A percentile compares a stretch with the other conserved stretches of the same genome.
These are phyloP conservation scores for Pachliopta kotzebuea DNA, from an alignment of 2,888 invertebrate species.

Conservation along the genomic window DNA sequence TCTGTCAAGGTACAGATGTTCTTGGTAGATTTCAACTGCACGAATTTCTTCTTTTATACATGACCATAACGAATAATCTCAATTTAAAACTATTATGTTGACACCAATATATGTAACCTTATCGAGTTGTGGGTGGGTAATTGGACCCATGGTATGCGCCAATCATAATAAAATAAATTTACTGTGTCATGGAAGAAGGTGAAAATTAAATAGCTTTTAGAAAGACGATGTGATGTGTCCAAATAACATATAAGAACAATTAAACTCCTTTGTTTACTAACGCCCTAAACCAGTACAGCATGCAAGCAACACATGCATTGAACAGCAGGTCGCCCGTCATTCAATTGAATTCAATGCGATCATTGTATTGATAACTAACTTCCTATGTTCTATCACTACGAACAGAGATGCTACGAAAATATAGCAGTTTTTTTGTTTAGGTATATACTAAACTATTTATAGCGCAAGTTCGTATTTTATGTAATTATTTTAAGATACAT, in stretches of 20 bases:
- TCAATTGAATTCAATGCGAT: conserved; percentile 37
- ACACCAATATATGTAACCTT: no score
- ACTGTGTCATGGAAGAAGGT: no score
- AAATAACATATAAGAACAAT: not conserved
- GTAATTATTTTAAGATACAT: no score
- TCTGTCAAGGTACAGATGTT: not conserved
- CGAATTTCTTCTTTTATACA: not conserved
- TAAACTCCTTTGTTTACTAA: conserved; percentile 11
- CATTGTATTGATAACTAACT: conserved; percentile 22
- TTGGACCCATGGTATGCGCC: no score
- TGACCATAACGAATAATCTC: not conserved
- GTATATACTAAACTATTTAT: not conserved
- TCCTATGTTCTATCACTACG: conserved; percentile 22
- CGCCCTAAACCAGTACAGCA: conserved; percentile 12
- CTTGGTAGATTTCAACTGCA: not conserved
- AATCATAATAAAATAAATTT: no score
- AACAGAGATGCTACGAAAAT: conserved; percentile 8
- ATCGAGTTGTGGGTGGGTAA: no score
- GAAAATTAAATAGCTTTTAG: no score
- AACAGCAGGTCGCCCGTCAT: conserved; percentile 31
- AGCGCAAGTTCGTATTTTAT: no score
- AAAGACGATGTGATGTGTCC: not conserved
- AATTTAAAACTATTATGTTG: not conserved
- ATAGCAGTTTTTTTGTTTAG: not conserved
- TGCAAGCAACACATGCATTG: conserved; percentile 14